Base-by-base conservation (phyloP, 2,113 vertebrate species). In the Thunnus thynnus region DNA sequence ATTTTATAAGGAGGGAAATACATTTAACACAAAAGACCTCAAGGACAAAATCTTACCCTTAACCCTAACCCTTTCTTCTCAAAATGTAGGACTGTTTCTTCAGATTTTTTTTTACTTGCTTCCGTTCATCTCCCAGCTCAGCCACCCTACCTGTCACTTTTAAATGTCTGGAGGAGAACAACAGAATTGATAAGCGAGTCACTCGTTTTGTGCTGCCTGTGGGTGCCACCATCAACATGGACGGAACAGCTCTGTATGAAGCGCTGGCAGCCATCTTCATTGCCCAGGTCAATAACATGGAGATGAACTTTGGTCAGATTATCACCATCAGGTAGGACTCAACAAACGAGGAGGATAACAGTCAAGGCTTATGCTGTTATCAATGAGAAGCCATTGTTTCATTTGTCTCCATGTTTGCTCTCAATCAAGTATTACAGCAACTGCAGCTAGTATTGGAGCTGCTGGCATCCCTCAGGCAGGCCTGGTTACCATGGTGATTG, bases 401-500 rank as follows among this genome's bases (percentile, higher is more conserved):
- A 41, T 72, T 27, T 51, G 12, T 58, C 10, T 62, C 3, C 32
- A 0, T 48, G 52, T 64, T 46, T 82, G 9, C 87, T 58, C 74
- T 52, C 58, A 25, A 51, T 32, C 74, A 87, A 99, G 98, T 82
- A 99, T 99, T 83, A 99, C 98, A 12, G 97, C 98, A 20, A 99
- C 98, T 11, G 98, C 98, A 13, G 98, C 98, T 64, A 99, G 98
- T 50, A 99, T 99, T 4, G 98, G 98, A 16, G 98, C 98, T 48
- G 98, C 98, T 3, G 98, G 98, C 22, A 99, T 99, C 88, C 98
- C 98, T 58, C 98, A 99, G 90, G 98, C 98, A 2, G 98, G 98
- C 14, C 94, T 99, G 89, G 98, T 99, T 83, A 99, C 98, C 76
- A 99, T 99, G 98, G 98, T 99, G 91, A 99, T 99, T 13, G 98